Base-by-base conservation (phyloP, 30 jellyfish, hydroid and myxozoan species). In the Turritopsis rubra region DNA sequence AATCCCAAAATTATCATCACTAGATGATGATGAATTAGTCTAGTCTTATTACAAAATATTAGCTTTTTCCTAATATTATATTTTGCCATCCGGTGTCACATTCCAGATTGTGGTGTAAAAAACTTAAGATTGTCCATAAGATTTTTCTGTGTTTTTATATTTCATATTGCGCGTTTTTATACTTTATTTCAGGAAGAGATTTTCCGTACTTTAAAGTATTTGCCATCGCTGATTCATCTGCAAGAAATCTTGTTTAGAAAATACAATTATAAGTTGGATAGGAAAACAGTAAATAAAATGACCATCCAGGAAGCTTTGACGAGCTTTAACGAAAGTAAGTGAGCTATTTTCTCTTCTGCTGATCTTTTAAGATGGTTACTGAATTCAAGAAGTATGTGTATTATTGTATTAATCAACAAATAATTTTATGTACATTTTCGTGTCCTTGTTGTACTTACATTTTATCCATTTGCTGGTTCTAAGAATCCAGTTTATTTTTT, bases 171-270 rank as follows among this genome's bases (percentile, higher is more conserved):
- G n/a, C n/a, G n/a, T n/a, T n/a, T n/a, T n/a, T 3, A 70, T 9
- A 75, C 25, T 75, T 23, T n/a, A 8, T 77, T 27, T 8, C 23
- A 87, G 95, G 95, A 80, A 68, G 73, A 79, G 8, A 26, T 77
- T 21, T 60, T 87, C 53, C 54, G 83, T 19, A 25, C 29, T 52
- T 75, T 87, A 1, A 87, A 81, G 27, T 79, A 52, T n/a, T 66
- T 87, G 79, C 90, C 95, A 27, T 84, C 80, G 25, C 75, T 81
- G 65, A 30, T 81, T 19, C 73, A 76, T 21, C 29, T 87, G 86
- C 95, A 87, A 66, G 71, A 28, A 21, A 81, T 87, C 52, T 13
- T 87, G 83, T 78, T 86, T 23, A 66, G 83, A 13, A 52, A 60
- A 23, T 84, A 81, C 5, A 76, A 75, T 31, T 53, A 53, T 30